Conservation (phyloP, 37 sponge, comb jelly and placozoan species). For the Mnemiopsis leidyi region DNA sequence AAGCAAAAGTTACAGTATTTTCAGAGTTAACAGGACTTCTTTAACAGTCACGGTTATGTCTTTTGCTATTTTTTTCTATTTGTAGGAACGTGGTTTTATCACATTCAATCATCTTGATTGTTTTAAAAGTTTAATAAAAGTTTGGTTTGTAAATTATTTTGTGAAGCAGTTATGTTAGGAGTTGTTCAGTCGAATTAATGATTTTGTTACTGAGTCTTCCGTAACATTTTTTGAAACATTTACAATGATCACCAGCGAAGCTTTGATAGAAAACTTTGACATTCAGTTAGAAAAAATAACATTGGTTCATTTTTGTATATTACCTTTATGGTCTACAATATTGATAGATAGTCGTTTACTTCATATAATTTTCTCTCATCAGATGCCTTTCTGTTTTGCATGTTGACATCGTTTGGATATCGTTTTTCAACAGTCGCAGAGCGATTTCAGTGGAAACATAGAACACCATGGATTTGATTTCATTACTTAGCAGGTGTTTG, state of each 20-base stretch:
- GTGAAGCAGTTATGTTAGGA: neutral
- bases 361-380: too few relatives aligned
- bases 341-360: too few relatives aligned
- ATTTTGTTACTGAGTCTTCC: neutral
- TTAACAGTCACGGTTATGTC: neutral
- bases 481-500: neutral
- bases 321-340: too few relatives aligned
- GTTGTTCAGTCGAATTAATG: neutral
- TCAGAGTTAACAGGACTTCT: neutral
- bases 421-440: neutral
- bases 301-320: too few relatives aligned
- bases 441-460: neutral
- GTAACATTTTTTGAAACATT: too few relatives aligned
- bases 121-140: neutral
- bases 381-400: neutral
- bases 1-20: neutral
- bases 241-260: too few relatives aligned
- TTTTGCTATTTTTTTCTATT: neutral
- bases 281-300: too few relatives aligned
- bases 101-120: neutral
- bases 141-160: neutral
- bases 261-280: too few relatives aligned
- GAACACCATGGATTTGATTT: neutral
- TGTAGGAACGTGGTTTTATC: slow-evolving; percentile 1
- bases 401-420: neutral